These are phyloP conservation scores for Oscheius sp. DNA, from an alignment of 2,888 invertebrate genomes.

Conservation along the genomic window DNA sequence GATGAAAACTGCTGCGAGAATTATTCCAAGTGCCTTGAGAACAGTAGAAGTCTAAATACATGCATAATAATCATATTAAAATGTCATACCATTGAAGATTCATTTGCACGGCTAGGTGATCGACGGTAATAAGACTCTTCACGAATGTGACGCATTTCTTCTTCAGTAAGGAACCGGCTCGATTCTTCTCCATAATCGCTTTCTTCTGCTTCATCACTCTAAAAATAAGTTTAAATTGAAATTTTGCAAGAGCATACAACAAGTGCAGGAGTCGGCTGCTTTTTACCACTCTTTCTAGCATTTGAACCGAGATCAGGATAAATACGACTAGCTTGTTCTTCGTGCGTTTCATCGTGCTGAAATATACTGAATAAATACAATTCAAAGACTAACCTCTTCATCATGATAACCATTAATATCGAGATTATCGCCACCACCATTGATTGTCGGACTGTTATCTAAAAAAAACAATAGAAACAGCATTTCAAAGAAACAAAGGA, in stretches of 20 bases:
- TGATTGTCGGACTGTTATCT: no score
- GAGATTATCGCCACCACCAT: no score
- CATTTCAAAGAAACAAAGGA: no score
- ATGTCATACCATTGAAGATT: background rate
- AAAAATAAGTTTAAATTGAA: background rate
- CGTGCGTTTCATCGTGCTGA: no score
- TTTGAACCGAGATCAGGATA: background rate
- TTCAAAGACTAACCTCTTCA: background rate
- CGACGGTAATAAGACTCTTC: conserved; percentile 1
- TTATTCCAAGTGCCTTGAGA: background rate
- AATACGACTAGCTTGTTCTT: background rate
- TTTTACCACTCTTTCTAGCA: background rate
- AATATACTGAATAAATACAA: background rate
- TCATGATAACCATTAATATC: no score
- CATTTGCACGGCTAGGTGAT: background rate
- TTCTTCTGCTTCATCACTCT: background rate
- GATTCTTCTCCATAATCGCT: conserved; percentile 14
- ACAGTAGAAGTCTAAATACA: background rate
- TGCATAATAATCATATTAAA: background rate
- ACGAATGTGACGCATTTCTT: conserved; percentile 1
- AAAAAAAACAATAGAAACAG: no score
- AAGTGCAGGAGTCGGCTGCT: background rate
- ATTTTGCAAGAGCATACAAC: no score
- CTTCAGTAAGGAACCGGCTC: conserved; percentile 4
- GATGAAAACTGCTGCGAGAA: conserved; percentile 1